These are phyloP conservation scores for Hermetia illucens DNA, from an alignment of 1,140 invertebrate genomes.

Conservation along the genomic window DNA sequence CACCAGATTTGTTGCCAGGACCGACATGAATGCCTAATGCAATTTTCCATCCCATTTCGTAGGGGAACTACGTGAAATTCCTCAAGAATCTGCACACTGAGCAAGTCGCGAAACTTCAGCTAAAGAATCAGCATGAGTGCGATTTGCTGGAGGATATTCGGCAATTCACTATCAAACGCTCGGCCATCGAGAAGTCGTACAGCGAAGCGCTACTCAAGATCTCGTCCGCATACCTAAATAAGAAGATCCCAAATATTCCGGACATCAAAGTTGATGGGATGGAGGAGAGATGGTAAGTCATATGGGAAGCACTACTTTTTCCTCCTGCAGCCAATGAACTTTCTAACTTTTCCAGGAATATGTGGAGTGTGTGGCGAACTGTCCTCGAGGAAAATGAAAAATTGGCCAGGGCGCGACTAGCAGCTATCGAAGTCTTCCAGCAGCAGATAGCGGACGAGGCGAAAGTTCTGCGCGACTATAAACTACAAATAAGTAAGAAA, in stretches of 20 bases:
- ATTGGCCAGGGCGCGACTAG: conserved; percentile 72
- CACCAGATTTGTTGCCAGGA: conserved; percentile 4
- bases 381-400: conserved; percentile 93
- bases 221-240: conserved; percentile 77
- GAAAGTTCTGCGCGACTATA: conserved; percentile 68
- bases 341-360: conserved; percentile 67
- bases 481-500: conserved; percentile 78
- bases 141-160: conserved; percentile 87
- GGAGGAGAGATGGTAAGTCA: conserved; percentile 67
- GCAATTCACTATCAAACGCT: conserved; percentile 82
- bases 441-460: conserved; percentile 88
- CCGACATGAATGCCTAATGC: too few relatives aligned
- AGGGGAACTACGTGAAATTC: conserved; percentile 81
- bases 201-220: conserved; percentile 85
- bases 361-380: conserved; percentile 91
- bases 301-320: not conserved
- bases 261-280: conserved; percentile 78
- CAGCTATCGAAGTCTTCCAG: conserved; percentile 86
- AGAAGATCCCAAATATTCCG: conserved; percentile 81
- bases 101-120: conserved; percentile 78
- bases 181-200: conserved; percentile 87
- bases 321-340: not conserved
- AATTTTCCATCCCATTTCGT: conserved; percentile 30
- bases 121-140: conserved; percentile 93
- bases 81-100: conserved; percentile 84